phyloP scores from a whole-genome alignment of 1,140 invertebrate species.

The Melitaea cinxia region DNA sequence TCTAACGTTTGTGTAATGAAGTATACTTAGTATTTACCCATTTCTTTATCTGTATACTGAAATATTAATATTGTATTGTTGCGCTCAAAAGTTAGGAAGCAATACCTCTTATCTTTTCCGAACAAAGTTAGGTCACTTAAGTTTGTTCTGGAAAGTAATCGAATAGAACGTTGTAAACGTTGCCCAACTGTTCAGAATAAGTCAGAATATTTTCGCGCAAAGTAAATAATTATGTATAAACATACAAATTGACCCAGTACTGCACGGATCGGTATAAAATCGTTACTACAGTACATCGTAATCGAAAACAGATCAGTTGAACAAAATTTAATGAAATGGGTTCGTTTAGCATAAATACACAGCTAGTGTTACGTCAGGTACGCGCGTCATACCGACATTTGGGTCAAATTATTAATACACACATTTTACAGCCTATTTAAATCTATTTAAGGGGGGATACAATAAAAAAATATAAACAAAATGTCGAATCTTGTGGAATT shows the following conservation, averaged over 20 bases:
- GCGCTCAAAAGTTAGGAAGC: too few species aligned
- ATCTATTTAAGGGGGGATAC: slow-evolving; percentile 53
- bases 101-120: too few species aligned
- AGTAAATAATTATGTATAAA: slow-evolving; percentile 11
- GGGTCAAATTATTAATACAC: slow-evolving; percentile 68
- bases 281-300: slow-evolving; percentile 31
- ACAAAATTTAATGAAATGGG: slow-evolving; percentile 40
- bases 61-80: too few species aligned
- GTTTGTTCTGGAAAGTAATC: too few species aligned
- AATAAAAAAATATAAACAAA: slow-evolving; percentile 45
- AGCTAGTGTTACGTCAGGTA: slow-evolving; percentile 54
- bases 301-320: slow-evolving; percentile 47
- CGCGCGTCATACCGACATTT: slow-evolving; percentile 65
- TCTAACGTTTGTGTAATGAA: slow-evolving; percentile 27
- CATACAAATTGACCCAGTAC: slow-evolving; percentile 1
- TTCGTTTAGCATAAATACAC: slow-evolving; percentile 45
- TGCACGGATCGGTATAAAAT: slow-evolving; percentile 14
- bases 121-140: too few species aligned
- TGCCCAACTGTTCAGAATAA: too few species aligned
- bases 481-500: slow-evolving; percentile 28
- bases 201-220: neutral
- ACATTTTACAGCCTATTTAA: slow-evolving; percentile 67
- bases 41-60: too few species aligned
- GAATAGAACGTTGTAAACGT: too few species aligned
- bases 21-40: slow-evolving; percentile 3